Conservation (phyloP, 2,888 invertebrate species). For the Iphiclides podalirius region DNA sequence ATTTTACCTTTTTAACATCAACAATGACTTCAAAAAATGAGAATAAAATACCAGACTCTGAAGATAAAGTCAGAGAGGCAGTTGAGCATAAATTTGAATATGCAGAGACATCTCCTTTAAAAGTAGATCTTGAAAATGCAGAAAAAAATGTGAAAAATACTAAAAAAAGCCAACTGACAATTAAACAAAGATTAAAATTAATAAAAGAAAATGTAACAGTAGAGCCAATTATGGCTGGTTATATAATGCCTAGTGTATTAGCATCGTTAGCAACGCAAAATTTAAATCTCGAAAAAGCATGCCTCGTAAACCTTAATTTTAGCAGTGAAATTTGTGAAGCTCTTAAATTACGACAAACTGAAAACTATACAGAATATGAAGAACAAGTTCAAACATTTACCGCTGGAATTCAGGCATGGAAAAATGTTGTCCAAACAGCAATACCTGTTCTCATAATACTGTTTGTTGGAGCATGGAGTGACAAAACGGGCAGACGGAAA, state of each 20-base stretch:
- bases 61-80: constrained; percentile 31
- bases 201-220: constrained; percentile 82
- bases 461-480: constrained; percentile 91
- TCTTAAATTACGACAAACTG: constrained; percentile 84
- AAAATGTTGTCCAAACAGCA: constrained; percentile 89
- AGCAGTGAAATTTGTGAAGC: constrained; percentile 87
- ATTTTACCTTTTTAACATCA: neutral
- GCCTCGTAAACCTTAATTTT: constrained; percentile 88
- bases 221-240: constrained; percentile 81
- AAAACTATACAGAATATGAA: constrained; percentile 77
- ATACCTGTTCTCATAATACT: constrained; percentile 90
- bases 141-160: constrained; percentile 23
- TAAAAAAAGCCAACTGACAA: constrained; percentile 36
- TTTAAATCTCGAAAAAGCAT: constrained; percentile 90
- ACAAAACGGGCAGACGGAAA: constrained; percentile 84
- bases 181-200: constrained; percentile 51
- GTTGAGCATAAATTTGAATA: constrained; percentile 37
- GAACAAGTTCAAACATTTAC: constrained; percentile 84
- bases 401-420: constrained; percentile 90
- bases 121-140: constrained; percentile 33
- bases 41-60: neutral
- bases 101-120: constrained; percentile 50
- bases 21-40: constrained; percentile 22
- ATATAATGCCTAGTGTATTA: constrained; percentile 82
- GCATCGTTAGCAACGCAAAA: constrained; percentile 91